Percentiles rank a stretch among this genome's conserved stretches.
phyloP scores from a whole-genome alignment of 2,113 vertebrate genomes.

The Rhinoderma darwinii region DNA sequence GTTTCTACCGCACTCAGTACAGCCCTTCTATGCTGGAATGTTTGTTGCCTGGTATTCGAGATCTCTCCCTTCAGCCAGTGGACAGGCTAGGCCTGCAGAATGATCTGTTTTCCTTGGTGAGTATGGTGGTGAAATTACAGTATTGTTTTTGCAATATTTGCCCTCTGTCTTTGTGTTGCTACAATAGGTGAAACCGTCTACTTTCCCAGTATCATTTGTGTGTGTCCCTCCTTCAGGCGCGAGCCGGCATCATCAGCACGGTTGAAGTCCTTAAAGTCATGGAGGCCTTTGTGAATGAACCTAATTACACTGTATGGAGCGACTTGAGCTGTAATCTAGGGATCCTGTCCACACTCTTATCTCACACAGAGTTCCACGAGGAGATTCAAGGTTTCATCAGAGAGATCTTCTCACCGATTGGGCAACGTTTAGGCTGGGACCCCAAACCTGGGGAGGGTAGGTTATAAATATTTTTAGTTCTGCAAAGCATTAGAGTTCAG shows the following conservation, averaged over 20 bases:
- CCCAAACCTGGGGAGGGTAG: conserved; percentile 92
- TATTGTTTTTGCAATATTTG: neutral
- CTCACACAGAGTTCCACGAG: conserved; percentile 95
- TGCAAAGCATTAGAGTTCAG: neutral
- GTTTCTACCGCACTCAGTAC: conserved; percentile 97
- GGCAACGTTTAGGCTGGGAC: conserved; percentile 94
- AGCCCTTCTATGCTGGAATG: conserved; percentile 90
- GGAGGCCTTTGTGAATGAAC: conserved; percentile 98
- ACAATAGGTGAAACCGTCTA: neutral
- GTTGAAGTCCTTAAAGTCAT: conserved; percentile 97
- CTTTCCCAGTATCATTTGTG: conserved; percentile 56
- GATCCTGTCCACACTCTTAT: conserved; percentile 91
- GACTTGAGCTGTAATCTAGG: conserved; percentile 98
- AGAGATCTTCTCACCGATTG: conserved; percentile 94
- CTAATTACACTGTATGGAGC: conserved; percentile 98
- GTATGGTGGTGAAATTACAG: conserved; percentile 26
- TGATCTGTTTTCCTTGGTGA: conserved; percentile 96
- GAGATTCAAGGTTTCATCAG: conserved; percentile 94
- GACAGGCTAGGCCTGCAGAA: conserved; percentile 96
- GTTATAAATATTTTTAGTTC: conserved; percentile 39
- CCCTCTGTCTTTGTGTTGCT: neutral
- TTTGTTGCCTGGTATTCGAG: conserved; percentile 87
- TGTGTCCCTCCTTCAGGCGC: conserved; percentile 79
- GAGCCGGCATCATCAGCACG: conserved; percentile 97
- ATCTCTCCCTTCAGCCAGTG: conserved; percentile 92